phyloP scores from a whole-genome alignment of 2,797 vertebrate genomes.

The Diplodus puntazzo region DNA sequence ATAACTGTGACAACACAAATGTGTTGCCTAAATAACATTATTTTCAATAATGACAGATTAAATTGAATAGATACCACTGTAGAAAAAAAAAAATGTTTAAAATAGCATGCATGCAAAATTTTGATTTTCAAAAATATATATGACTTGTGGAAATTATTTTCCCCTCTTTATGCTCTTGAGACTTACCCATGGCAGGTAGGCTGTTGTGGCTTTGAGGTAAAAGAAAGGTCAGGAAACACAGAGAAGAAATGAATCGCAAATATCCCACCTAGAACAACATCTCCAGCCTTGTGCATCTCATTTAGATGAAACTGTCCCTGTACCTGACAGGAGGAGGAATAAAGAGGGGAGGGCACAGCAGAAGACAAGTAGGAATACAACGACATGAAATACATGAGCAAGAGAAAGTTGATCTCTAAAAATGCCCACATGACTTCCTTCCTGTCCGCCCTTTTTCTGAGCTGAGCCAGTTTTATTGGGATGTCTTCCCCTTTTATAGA shows the following conservation, averaged over 20 bases:
- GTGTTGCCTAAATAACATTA: no score
- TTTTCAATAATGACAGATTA: no score
- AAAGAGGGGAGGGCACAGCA: background rate
- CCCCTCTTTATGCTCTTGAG: background rate
- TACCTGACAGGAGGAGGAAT: constrained; percentile 42
- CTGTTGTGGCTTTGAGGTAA: constrained; percentile 55
- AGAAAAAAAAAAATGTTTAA: background rate
- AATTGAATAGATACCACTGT: background rate
- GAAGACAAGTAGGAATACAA: background rate
- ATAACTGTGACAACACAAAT: background rate
- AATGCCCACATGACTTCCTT: background rate
- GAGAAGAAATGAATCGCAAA: constrained; percentile 71
- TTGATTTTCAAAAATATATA: background rate
- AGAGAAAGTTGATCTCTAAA: background rate
- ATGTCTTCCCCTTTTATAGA: background rate
- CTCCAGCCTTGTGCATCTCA: constrained; percentile 68
- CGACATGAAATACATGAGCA: background rate
- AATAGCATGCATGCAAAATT: background rate
- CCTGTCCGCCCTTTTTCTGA: background rate
- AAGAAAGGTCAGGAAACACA: constrained; percentile 70
- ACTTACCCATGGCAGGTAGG: constrained; percentile 53
- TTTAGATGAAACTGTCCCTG: constrained; percentile 65
- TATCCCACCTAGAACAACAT: constrained; percentile 76
- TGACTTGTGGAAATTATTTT: background rate
- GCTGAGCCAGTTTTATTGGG: background rate